Percentiles rank a stretch among this genome's conserved stretches.
Evolutionary conservation across 2,113 vertebrate species (phyloP).

Genomic region (Elanus axillaris): DNA sequence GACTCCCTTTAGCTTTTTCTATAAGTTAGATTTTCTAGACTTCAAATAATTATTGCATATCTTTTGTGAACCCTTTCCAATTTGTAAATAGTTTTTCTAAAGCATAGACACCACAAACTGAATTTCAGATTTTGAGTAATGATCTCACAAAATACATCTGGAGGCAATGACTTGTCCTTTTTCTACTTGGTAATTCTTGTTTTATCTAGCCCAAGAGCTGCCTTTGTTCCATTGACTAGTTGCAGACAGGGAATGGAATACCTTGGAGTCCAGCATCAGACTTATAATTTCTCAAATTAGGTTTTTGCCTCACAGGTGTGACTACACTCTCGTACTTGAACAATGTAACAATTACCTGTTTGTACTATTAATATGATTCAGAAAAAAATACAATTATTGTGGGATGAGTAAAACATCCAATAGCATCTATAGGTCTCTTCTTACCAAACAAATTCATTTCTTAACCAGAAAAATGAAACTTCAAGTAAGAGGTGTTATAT

Average conservation of each 20-base stretch:
- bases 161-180: neutral
- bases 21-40: neutral
- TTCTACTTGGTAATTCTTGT: neutral
- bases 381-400: neutral
- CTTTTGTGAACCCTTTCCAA: neutral
- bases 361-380: neutral
- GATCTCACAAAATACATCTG: neutral
- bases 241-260: neutral
- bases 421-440: neutral
- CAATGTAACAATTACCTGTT: rapidly evolving
- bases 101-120: neutral
- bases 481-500: neutral
- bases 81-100: neutral
- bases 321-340: neutral
- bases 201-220: neutral
- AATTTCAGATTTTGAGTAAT: neutral
- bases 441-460: neutral
- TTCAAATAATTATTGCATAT: neutral
- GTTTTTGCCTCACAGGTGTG: neutral
- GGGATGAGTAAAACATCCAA: neutral
- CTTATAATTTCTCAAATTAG: neutral
- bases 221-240: neutral
- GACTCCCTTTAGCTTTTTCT: neutral
- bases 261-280: neutral
- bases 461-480: neutral